phyloP scores from a whole-genome alignment of 2,888 invertebrate species.

The Amphipyra tragopoginis region DNA sequence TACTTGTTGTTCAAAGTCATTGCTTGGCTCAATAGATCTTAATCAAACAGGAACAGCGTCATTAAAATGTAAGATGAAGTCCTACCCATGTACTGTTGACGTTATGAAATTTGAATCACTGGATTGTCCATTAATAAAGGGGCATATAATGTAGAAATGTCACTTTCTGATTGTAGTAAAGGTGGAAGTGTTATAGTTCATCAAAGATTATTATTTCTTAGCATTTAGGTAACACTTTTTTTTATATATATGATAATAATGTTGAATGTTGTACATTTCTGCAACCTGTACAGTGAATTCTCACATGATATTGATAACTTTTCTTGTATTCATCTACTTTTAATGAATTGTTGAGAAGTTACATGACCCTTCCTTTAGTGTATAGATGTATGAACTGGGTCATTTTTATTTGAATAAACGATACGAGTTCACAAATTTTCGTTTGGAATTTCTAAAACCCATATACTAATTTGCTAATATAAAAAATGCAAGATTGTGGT shows the following conservation, averaged over 20 bases:
- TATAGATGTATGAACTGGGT: constrained; percentile 76
- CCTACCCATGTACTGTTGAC: constrained; percentile 75
- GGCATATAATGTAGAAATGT: constrained; percentile 69
- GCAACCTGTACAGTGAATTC: constrained; percentile 78
- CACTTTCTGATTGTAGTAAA: constrained; percentile 67
- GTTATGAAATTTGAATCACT: constrained; percentile 74
- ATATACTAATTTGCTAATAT: neutral
- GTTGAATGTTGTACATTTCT: constrained; percentile 73
- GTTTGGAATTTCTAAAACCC: constrained; percentile 40
- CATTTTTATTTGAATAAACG: constrained; percentile 83
- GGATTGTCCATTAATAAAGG: constrained; percentile 64
- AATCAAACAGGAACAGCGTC: constrained; percentile 70
- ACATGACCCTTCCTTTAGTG: constrained; percentile 69
- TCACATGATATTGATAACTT: constrained; percentile 66
- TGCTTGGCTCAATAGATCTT: constrained; percentile 92
- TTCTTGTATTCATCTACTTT: constrained; percentile 68
- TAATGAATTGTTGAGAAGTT: constrained; percentile 78
- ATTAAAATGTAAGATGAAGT: constrained; percentile 81
- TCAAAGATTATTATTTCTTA: constrained; percentile 74
- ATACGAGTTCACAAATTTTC: constrained; percentile 61
- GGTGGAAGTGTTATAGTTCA: constrained; percentile 73
- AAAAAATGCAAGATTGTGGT: neutral
- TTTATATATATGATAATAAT: constrained; percentile 67
- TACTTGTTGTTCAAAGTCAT: constrained; percentile 96
- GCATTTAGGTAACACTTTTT: constrained; percentile 83